Percentiles rank a stretch among this genome's conserved stretches.
Conservation (phyloP, 2,888 invertebrate species). For the Drosophila flavopinicola region DNA sequence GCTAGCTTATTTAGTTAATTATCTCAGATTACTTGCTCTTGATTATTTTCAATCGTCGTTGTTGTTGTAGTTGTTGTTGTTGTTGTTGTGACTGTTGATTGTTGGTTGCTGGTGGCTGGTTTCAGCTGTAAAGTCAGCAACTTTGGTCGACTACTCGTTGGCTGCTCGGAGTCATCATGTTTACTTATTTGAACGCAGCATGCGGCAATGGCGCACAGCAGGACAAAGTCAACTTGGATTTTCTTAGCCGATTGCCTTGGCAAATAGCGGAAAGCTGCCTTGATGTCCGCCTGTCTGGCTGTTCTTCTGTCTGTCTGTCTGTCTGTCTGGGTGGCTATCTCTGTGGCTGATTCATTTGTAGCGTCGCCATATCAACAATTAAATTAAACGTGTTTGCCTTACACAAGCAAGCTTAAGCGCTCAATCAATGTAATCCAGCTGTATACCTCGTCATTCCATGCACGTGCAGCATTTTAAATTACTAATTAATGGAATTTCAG, state of each 20-base stretch:
- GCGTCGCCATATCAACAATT: constrained; percentile 77
- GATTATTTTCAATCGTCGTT: constrained; percentile 69
- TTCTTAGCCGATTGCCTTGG: constrained; percentile 64
- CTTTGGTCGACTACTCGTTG: constrained; percentile 45
- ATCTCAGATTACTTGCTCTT: constrained; percentile 76
- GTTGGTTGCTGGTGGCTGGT: constrained; percentile 22
- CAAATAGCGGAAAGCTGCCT: constrained; percentile 43
- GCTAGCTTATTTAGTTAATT: constrained; percentile 75
- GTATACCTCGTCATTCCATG: constrained; percentile 48
- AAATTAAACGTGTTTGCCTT: constrained; percentile 77
- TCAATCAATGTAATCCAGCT: constrained; percentile 68
- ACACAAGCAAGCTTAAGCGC: constrained; percentile 67
- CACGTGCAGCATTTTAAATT: constrained; percentile 77
- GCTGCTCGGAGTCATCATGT: constrained; percentile 59
- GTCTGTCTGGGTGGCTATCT: constrained; percentile 10
- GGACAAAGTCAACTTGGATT: constrained; percentile 73
- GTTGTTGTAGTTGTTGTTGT: constrained; percentile 13
- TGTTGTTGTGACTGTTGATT: constrained; percentile 21
- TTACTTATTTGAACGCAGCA: constrained; percentile 77
- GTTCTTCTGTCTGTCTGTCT: background rate
- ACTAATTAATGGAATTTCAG: constrained; percentile 71
- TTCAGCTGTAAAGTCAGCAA: constrained; percentile 73
- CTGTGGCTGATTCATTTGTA: constrained; percentile 64
- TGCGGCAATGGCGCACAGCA: constrained; percentile 69
- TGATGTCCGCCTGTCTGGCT: constrained; percentile 9